A percentile compares a stretch with the other conserved stretches of the same genome.
Evolutionary conservation across 2,888 invertebrate genomes (phyloP).

Genomic region (Papilio demoleus): DNA sequence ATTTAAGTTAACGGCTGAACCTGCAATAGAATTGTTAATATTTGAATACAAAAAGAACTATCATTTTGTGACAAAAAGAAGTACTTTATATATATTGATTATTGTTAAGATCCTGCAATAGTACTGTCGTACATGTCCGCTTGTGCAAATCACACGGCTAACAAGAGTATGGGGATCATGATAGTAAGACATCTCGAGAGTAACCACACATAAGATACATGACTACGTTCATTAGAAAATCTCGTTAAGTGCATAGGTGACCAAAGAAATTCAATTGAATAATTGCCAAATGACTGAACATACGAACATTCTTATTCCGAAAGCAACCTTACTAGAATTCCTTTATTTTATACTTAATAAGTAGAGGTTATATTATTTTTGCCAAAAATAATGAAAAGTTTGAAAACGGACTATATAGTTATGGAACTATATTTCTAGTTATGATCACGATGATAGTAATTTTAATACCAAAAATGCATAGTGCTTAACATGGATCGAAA

Average conservation of each 20-base stretch:
- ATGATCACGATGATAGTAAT: too few relatives aligned
- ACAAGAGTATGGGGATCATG: too few relatives aligned
- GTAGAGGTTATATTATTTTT: too few relatives aligned
- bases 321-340: neutral
- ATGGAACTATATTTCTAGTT: too few relatives aligned
- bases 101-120: too few relatives aligned
- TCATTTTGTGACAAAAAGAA: neutral
- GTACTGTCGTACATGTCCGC: neutral
- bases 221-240: neutral
- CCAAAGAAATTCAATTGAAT: slow-evolving; percentile 7
- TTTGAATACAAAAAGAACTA: neutral
- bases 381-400: too few relatives aligned
- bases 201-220: neutral
- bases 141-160: neutral
- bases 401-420: too few relatives aligned
- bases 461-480: too few relatives aligned
- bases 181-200: too few relatives aligned
- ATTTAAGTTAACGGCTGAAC: slow-evolving; percentile 29
- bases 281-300: slow-evolving; percentile 7
- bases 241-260: neutral
- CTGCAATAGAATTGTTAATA: slow-evolving; percentile 9
- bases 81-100: neutral
- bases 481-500: too few relatives aligned
- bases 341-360: neutral
- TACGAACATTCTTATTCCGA: neutral